Conservation (phyloP, 2,797 vertebrate genomes). For the Pseudopleuronectes americanus region DNA sequence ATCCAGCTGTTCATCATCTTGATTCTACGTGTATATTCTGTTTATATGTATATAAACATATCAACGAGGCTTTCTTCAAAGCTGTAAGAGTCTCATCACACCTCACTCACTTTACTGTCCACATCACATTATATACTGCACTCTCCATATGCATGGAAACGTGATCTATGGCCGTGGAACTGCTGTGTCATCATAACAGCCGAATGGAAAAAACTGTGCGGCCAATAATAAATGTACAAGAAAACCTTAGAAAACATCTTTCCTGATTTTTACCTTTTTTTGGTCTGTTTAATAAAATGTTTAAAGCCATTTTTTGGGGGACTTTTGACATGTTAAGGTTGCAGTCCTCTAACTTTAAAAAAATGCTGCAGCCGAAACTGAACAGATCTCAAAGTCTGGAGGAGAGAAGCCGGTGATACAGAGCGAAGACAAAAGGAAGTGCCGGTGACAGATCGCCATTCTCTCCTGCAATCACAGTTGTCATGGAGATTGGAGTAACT, state of each 20-base stretch:
- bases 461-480: slow-evolving; percentile 54
- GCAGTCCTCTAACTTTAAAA: too few species aligned
- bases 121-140: slow-evolving; percentile 19
- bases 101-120: slow-evolving; percentile 19
- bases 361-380: too few species aligned
- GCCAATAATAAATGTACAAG: background rate
- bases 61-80: too few species aligned
- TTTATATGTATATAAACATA: too few species aligned
- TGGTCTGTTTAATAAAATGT: background rate
- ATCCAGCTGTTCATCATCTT: background rate
- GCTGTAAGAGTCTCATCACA: slow-evolving; percentile 15
- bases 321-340: too few species aligned
- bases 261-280: background rate
- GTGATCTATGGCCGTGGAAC: slow-evolving; percentile 16
- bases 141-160: slow-evolving; percentile 29
- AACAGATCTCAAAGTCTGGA: slow-evolving; percentile 15
- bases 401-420: slow-evolving; percentile 9
- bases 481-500: slow-evolving; percentile 73
- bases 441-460: slow-evolving; percentile 9
- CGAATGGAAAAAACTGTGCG: slow-evolving; percentile 1
- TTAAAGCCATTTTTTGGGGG: too few species aligned
- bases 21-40: too few species aligned
- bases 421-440: slow-evolving; percentile 11
- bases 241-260: background rate
- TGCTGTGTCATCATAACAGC: slow-evolving; percentile 16